Conservation (phyloP, 2,888 invertebrate species). For the Choreutis nemorana region DNA sequence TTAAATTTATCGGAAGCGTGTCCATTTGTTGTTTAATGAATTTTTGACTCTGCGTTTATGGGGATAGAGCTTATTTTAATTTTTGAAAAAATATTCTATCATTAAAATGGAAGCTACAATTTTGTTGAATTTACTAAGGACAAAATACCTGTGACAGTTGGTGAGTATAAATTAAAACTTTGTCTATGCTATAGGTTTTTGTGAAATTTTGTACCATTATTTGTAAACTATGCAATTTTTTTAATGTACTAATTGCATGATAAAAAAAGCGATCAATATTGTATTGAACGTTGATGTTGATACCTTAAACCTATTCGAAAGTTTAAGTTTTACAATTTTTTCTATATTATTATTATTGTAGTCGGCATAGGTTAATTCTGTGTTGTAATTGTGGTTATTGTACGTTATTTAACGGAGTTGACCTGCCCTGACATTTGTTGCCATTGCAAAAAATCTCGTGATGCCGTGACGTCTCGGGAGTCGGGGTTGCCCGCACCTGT, state of each 20-base stretch:
- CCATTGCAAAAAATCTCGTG: slow-evolving; percentile 3
- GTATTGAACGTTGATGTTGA: too few species aligned
- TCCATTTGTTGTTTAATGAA: slow-evolving; percentile 3
- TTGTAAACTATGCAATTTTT: too few species aligned
- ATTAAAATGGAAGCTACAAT: not conserved
- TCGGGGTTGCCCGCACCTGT: too few species aligned
- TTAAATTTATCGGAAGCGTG: slow-evolving; percentile 9
- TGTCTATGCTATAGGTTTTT: too few species aligned
- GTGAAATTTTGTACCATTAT: slow-evolving; percentile 13
- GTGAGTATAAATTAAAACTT: slow-evolving; percentile 8
- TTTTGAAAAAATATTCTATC: too few species aligned
- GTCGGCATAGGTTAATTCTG: slow-evolving; percentile 4
- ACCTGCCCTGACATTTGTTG: slow-evolving; percentile 1
- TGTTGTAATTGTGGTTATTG: not conserved
- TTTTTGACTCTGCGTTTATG: not conserved
- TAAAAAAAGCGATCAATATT: too few species aligned
- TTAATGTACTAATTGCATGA: too few species aligned
- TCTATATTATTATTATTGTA: too few species aligned
- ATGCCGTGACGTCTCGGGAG: too few species aligned
- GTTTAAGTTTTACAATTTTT: too few species aligned
- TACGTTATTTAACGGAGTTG: slow-evolving; percentile 3
- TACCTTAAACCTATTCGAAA: too few species aligned
- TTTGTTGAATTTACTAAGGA: slow-evolving; percentile 1
- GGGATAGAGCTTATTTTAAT: not conserved
- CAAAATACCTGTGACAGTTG: slow-evolving; percentile 4